Percentiles rank a stretch among this genome's conserved stretches.
phyloP scores from a whole-genome alignment of 2,797 vertebrate genomes.

The Malacoctenus gilli region DNA sequence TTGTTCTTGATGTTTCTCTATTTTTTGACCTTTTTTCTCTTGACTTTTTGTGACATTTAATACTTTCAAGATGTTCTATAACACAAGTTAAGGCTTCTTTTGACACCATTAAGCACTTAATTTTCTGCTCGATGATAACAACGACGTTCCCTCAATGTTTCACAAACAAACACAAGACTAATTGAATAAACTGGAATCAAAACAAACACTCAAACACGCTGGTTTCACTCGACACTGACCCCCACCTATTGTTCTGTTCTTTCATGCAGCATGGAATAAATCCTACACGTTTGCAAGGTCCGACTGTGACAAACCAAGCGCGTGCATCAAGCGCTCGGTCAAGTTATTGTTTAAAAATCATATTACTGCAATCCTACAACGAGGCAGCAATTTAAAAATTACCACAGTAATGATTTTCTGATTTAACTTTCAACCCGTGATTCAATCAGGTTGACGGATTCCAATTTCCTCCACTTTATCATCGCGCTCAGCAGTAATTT shows the following conservation, averaged over 20 bases:
- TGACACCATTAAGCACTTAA: too few species aligned
- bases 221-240: background rate
- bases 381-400: conserved; percentile 36
- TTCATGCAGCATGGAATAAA: background rate
- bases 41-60: too few species aligned
- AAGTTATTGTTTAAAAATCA: conserved; percentile 47
- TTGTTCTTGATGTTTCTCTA: too few species aligned
- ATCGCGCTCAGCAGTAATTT: conserved; percentile 68
- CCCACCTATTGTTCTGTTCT: background rate
- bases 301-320: background rate
- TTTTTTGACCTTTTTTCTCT: too few species aligned
- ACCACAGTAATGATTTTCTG: conserved; percentile 69
- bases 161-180: background rate
- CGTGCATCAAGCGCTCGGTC: conserved; percentile 7
- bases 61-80: too few species aligned
- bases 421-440: conserved; percentile 70
- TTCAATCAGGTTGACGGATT: conserved; percentile 71
- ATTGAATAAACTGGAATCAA: background rate
- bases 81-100: too few species aligned
- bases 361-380: conserved; percentile 53
- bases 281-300: background rate
- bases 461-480: conserved; percentile 78
- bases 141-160: background rate
- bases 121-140: too few species aligned
- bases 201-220: background rate